Evolutionary conservation across 2,113 vertebrate genomes (phyloP).

Genomic region (Salvelinus namaycush): DNA sequence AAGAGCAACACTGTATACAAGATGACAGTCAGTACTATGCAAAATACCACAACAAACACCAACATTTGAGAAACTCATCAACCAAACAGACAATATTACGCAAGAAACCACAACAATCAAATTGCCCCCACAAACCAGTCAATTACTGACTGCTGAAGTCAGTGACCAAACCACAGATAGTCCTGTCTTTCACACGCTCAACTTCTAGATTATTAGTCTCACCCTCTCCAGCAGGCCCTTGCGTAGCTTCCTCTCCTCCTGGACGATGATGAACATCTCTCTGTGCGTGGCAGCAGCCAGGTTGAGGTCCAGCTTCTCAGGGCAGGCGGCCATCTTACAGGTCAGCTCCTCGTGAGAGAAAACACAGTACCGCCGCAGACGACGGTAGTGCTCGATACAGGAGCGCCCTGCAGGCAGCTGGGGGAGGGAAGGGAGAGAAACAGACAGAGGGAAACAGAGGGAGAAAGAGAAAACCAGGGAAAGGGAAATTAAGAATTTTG

Average conservation of each 20-base stretch:
- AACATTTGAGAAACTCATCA: no score
- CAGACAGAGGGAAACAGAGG: background rate
- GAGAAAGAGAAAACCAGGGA: no score
- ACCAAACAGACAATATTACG: no score
- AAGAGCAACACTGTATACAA: background rate
- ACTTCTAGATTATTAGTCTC: conserved; percentile 12
- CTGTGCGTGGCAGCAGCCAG: conserved; percentile 91
- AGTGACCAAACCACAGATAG: background rate
- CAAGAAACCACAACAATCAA: background rate
- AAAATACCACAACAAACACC: no score
- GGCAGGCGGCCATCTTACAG: conserved; percentile 92
- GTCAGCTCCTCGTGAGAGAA: conserved; percentile 95
- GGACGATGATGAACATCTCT: conserved; percentile 93
- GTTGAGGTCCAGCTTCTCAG: conserved; percentile 90
- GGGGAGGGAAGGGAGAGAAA: background rate
- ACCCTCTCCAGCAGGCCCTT: conserved; percentile 89
- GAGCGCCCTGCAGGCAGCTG: conserved; percentile 87
- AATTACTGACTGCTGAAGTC: background rate
- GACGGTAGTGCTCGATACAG: conserved; percentile 91
- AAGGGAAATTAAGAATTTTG: no score
- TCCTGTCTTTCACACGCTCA: background rate
- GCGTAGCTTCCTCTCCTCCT: conserved; percentile 91
- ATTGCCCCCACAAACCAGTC: background rate
- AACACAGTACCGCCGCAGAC: conserved; percentile 87
- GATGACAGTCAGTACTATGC: background rate